These are phyloP conservation scores for Amniataba percoides DNA, from an alignment of 2,797 vertebrate species.

Conservation along the genomic window DNA sequence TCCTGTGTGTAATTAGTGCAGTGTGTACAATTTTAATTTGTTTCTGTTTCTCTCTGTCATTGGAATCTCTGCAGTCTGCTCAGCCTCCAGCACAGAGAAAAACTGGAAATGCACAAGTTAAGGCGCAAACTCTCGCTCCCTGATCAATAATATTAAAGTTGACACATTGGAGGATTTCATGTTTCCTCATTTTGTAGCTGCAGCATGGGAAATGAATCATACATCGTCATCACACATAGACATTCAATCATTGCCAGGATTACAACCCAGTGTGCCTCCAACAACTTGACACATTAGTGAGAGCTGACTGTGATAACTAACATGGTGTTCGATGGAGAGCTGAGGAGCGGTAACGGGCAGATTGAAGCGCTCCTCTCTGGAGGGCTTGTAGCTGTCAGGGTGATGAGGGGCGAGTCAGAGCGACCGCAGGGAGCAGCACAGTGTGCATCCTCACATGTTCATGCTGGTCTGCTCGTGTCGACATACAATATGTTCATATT, in stretches of 20 bases:
- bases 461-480: slow-evolving; percentile 12
- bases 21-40: neutral
- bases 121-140: neutral
- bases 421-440: slow-evolving; percentile 7
- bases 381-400: slow-evolving; percentile 35
- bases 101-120: neutral
- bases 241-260: slow-evolving; percentile 29
- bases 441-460: slow-evolving; percentile 30
- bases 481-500: slow-evolving; percentile 13
- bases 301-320: slow-evolving; percentile 36
- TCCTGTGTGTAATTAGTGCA: neutral
- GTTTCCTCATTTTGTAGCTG: slow-evolving; percentile 18
- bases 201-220: slow-evolving; percentile 30
- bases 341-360: slow-evolving; percentile 27
- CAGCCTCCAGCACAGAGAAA: neutral
- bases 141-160: slow-evolving; percentile 3
- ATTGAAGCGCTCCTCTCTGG: slow-evolving; percentile 20
- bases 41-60: slow-evolving; percentile 7
- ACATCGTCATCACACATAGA: neutral
- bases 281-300: slow-evolving; percentile 49
- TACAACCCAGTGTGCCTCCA: slow-evolving; percentile 29
- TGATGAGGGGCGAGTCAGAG: slow-evolving; percentile 7
- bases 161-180: slow-evolving; percentile 24
- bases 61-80: slow-evolving; percentile 1
- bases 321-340: slow-evolving; percentile 15